These are phyloP conservation scores for Vesta saturnalis DNA, from an alignment of 2,888 invertebrate genomes.

Conservation along the genomic window DNA sequence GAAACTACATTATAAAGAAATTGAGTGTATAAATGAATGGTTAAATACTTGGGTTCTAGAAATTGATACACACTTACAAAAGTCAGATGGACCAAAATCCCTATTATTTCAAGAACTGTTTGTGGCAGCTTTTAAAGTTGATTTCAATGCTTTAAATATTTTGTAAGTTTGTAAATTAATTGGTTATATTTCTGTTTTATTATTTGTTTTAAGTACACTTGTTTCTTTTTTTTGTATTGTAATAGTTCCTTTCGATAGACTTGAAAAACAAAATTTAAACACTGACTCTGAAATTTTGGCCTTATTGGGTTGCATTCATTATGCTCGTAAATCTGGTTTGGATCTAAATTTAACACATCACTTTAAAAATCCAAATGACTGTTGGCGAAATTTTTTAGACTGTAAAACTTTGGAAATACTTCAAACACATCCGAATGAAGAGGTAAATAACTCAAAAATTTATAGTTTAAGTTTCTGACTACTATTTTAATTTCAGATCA, in stretches of 20 bases:
- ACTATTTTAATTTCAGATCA: constrained; percentile 65
- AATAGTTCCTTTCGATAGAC: too few species aligned
- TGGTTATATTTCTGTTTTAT: neutral
- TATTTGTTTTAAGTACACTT: neutral
- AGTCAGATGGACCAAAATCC: constrained; percentile 53
- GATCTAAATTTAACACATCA: constrained; percentile 43
- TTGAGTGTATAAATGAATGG: constrained; percentile 60
- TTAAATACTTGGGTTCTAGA: constrained; percentile 61
- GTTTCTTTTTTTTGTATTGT: too few species aligned
- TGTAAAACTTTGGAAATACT: constrained; percentile 66
- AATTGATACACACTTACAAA: constrained; percentile 45
- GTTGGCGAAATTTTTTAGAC: constrained; percentile 68
- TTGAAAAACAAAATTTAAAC: constrained; percentile 33
- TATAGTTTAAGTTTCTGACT: constrained; percentile 42
- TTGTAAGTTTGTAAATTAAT: constrained; percentile 47
- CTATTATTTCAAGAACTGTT: constrained; percentile 56
- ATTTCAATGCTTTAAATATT: constrained; percentile 53
- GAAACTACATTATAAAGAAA: constrained; percentile 60
- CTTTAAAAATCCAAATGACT: constrained; percentile 45
- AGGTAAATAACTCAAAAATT: constrained; percentile 62
- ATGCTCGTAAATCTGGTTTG: constrained; percentile 63
- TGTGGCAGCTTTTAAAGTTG: constrained; percentile 55
- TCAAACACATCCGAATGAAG: constrained; percentile 68
- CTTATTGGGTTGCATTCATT: constrained; percentile 61
- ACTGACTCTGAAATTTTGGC: constrained; percentile 59